Base-by-base conservation (phyloP, 2,113 vertebrate species). In the Opisthocomus hoazin region DNA sequence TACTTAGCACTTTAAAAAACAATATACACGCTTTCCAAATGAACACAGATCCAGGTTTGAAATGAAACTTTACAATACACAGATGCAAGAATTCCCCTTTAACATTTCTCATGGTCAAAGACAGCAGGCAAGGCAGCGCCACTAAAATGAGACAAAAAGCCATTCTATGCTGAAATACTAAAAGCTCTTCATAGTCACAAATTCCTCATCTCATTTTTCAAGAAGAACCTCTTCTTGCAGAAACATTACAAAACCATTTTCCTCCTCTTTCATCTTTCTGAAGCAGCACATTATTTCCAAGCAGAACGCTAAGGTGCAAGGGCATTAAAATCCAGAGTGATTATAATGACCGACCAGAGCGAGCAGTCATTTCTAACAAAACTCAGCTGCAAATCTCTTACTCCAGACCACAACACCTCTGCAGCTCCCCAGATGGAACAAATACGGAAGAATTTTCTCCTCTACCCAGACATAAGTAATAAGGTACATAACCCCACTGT, bases 201-300 rank as follows among this genome's bases (percentile, higher is more conserved):
- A 56, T 34, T 85, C 75, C 64, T 51, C 51, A 43, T 84, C 54
- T 88, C 54, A 22, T 80, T 95, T 94, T 92, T 66, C 68, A 58
- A 86, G 79, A 8, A 83, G 88, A 81, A 60, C 63, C 68, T 95
- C 90, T 45, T 74, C 54, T 71, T 70, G n/a, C 64, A 92, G 85
- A 90, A 92, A 93, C 73, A 90, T 92, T 75, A 78, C 75, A 74
- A 86, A 87, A 54, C 37, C 73, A 86, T 93, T 93, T 96, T 78
- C 64, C n/a, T 77, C 36, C 19, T 45, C 91, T 91, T 96, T 94
- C 96, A 88, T 93, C 88, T 90, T 34, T 1, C 7, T 27, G 68
- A 84, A 96, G 74, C 88, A 91, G 70, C 77, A 80, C 79, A 51
- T 86, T 77, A 95, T 81, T 78, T 63, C 87, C 71, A 70, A 11